Evolutionary conservation across 2,888 invertebrate genomes (phyloP), one percentile per base, ranked within the genome.

Genomic region (Azorinus chamasolen): DNA sequence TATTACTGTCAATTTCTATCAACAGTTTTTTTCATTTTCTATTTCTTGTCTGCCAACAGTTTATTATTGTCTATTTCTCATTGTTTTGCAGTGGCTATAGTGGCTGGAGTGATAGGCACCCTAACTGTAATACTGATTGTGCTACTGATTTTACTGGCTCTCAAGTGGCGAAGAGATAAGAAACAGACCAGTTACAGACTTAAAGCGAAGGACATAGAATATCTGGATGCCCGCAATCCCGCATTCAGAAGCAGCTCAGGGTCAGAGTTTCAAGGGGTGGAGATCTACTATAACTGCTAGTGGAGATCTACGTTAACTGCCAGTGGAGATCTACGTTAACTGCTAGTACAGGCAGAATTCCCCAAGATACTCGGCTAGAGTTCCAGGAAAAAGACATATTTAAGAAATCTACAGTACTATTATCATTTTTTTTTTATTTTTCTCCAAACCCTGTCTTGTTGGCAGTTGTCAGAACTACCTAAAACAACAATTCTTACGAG

Each of bases 81-180:
- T 46, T 54, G 16, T 43, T 39, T 85, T 85, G 62, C 87, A 89
- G 91, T 88, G 72, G 91, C 89, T 24, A 90, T 90, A 57, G 88
- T 90, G 24, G 89, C 89, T n/a, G 90, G 91, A 16, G 90, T 91
- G 20, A 90, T 91, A 45, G 91, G 91, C 2, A 87, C 88, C 0
- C 82, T 91, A 14, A 87, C 87, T 22, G 84, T 90, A 12, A 85
- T 91, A 12, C 74, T 91, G 54, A 83, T 89, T 16, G 76, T 90
- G 2, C 83, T 91, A 3, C 74, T 90, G 20, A 83, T 89, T 20
- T 81, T 91, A 22, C 83, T 91, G 16, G 82, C 87, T 6, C 76
- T 89, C 45, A 88, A 88, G 72, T 89, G 89, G 90, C 89, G 75
- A 63, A 43, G 61, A 18, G 80, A 77, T 18, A 80, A 80, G 50